Evolutionary conservation across 2,113 vertebrate species (phyloP).

Genomic region (Callipepla californica): DNA sequence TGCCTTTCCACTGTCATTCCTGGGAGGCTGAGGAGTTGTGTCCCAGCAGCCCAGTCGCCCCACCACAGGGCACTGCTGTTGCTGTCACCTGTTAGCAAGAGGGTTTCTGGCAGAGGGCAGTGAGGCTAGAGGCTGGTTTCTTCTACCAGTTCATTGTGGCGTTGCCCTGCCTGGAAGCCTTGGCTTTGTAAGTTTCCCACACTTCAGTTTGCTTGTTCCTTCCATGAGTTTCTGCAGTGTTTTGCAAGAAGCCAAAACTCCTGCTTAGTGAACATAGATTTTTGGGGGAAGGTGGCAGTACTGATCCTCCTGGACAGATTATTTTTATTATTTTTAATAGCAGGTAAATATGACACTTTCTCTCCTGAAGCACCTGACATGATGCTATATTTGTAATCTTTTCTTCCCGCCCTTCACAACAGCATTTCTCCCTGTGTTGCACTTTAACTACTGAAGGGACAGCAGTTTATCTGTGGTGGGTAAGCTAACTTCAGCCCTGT

Average conservation of each 20-base stretch:
- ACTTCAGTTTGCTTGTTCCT: not conserved
- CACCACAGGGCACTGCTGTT: fast-evolving
- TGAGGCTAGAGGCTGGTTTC: not conserved
- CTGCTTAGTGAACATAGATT: not conserved
- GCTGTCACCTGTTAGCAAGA: not conserved
- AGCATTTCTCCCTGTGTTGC: not conserved
- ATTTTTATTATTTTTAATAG: fast-evolving
- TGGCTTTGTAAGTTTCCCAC: not conserved
- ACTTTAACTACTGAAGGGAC: not conserved
- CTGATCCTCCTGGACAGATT: not conserved
- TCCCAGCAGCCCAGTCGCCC: not conserved
- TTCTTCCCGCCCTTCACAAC: not conserved
- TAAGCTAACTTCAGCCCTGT: not conserved
- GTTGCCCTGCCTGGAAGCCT: not conserved
- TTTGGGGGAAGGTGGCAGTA: not conserved
- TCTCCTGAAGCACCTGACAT: not conserved
- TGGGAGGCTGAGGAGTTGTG: fast-evolving
- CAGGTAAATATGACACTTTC: not conserved
- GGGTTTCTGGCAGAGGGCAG: not conserved
- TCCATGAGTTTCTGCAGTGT: not conserved
- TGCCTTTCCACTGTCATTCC: not conserved
- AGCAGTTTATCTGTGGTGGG: fast-evolving
- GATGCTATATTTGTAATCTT: fast-evolving
- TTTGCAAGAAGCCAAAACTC: not conserved
- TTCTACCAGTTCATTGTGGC: not conserved